These are phyloP conservation scores for Apantesis nais DNA, from an alignment of 2,888 invertebrate species.

Conservation along the genomic window DNA sequence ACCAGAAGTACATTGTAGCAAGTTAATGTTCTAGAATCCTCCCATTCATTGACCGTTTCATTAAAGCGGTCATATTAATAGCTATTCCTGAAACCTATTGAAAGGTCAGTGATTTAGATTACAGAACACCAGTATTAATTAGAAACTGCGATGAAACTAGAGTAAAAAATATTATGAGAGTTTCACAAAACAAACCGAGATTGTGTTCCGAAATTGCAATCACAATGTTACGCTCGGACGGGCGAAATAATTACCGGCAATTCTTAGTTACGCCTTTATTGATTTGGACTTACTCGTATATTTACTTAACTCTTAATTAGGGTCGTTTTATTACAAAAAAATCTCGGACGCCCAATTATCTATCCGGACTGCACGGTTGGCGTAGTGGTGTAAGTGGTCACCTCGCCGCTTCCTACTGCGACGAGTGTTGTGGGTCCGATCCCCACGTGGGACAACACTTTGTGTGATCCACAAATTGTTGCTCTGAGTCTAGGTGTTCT, in stretches of 20 bases:
- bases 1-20: constrained; percentile 3
- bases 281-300: constrained; percentile 48
- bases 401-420: no score
- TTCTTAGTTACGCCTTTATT: constrained; percentile 61
- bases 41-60: constrained; percentile 19
- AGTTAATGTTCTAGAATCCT: constrained; percentile 32
- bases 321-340: background rate
- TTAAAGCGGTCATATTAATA: constrained; percentile 20
- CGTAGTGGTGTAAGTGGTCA: no score
- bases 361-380: background rate
- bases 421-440: no score
- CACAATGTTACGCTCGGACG: constrained; percentile 45
- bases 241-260: constrained; percentile 61
- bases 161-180: constrained; percentile 25
- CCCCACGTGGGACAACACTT: no score
- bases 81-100: constrained; percentile 19
- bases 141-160: constrained; percentile 25
- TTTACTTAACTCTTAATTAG: constrained; percentile 44
- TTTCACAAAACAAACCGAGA: constrained; percentile 38
- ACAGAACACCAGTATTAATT: constrained; percentile 38
- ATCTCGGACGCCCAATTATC: background rate
- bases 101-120: constrained; percentile 30
- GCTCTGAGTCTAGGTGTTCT: no score
- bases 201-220: constrained; percentile 40
- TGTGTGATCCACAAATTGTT: no score